Evolutionary conservation across 2,113 vertebrate genomes (phyloP).

Genomic region (Cyanoramphus novaezelandiae): DNA sequence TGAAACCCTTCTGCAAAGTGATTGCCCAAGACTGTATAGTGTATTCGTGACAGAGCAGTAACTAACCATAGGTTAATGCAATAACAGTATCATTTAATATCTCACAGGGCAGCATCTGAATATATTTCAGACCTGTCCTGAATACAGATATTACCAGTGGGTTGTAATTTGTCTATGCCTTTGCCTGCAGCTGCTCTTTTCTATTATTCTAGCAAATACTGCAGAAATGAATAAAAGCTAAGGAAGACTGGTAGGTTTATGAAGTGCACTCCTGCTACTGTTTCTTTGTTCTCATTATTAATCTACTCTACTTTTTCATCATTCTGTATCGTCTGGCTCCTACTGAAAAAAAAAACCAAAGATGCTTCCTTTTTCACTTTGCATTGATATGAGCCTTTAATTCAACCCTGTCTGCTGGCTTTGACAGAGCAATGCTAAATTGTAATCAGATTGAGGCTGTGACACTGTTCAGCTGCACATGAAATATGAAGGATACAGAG

Average conservation of each 20-base stretch:
- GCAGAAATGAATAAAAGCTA: slow-evolving; percentile 6
- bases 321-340: neutral
- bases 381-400: neutral
- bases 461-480: neutral
- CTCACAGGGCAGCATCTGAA: neutral
- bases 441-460: neutral
- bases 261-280: neutral
- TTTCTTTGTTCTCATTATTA: slow-evolving; percentile 33
- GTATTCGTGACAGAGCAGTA: neutral
- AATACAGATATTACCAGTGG: neutral
- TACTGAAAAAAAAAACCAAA: neutral
- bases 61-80: neutral
- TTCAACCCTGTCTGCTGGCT: neutral
- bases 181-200: slow-evolving; percentile 9
- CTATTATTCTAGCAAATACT: slow-evolving; percentile 16
- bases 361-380: slow-evolving; percentile 5
- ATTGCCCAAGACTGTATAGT: neutral
- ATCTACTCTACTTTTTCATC: neutral
- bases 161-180: neutral
- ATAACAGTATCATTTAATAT: neutral
- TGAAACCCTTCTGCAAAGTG: neutral
- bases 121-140: neutral
- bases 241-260: neutral
- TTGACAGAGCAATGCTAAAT: neutral
- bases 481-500: neutral